Evolutionary conservation across 92 coral and sea anemone species (phyloP).

Genomic region (Palythoa heliodiscus): DNA sequence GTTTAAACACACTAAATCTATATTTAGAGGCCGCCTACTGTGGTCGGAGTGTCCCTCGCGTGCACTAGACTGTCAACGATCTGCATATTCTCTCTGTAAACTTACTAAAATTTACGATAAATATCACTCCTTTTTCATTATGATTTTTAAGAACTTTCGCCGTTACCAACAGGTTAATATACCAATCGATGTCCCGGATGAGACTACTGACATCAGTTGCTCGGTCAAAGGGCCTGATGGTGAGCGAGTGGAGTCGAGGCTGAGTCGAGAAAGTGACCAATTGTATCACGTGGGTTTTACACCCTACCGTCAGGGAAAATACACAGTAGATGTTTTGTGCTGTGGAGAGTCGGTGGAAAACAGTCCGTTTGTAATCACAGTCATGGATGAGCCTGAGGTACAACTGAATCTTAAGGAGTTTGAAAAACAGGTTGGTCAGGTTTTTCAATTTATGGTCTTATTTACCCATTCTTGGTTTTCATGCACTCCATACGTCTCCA

Average conservation of each 20-base stretch:
- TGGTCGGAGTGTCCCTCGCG: no score
- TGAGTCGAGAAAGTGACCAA: conserved; percentile 67
- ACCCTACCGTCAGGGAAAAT: conserved; percentile 69
- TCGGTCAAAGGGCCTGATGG: conserved; percentile 70
- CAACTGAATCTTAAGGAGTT: conserved; percentile 75
- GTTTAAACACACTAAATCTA: no score
- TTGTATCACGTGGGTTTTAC: conserved; percentile 79
- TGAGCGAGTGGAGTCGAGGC: conserved; percentile 63
- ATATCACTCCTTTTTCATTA: no score
- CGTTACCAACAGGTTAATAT: conserved; percentile 47
- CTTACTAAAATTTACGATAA: no score
- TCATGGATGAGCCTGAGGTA: conserved; percentile 58
- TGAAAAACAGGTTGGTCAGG: conserved; percentile 67
- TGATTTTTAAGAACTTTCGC: no score
- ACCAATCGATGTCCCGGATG: conserved; percentile 80
- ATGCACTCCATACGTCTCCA: no score
- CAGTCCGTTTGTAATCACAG: conserved; percentile 82
- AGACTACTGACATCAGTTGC: conserved; percentile 69
- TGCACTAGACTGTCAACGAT: no score
- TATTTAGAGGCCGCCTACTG: no score
- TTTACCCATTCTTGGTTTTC: not conserved
- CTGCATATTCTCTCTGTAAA: no score
- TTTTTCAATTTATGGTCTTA: not conserved
- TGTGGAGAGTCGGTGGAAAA: conserved; percentile 77
- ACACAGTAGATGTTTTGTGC: conserved; percentile 80